Percentiles rank a stretch among this genome's conserved stretches.
Conservation (phyloP, 2,888 invertebrate species). For the Omphaloscelis lunosa region DNA sequence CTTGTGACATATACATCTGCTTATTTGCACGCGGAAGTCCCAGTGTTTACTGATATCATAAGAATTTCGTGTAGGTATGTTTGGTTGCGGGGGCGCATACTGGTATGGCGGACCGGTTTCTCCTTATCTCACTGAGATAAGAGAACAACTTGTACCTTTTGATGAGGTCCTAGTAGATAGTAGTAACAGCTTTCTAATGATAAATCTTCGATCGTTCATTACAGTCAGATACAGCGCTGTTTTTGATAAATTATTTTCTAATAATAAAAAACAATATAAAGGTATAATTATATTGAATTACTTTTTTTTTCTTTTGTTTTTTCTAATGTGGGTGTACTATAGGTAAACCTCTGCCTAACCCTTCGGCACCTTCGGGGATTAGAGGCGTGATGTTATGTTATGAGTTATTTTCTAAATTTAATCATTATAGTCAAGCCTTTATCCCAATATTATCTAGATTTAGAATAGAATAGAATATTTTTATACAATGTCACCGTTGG, state of each 20-base stretch:
- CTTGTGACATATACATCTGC: constrained; percentile 49
- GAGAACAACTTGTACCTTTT: constrained; percentile 39
- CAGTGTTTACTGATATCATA: constrained; percentile 44
- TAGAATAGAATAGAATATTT: too few relatives aligned
- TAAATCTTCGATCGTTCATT: constrained; percentile 1
- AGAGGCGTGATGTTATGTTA: too few relatives aligned
- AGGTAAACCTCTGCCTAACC: too few relatives aligned
- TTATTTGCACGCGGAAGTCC: constrained; percentile 53
- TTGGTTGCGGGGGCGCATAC: constrained; percentile 29
- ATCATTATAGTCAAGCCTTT: neutral
- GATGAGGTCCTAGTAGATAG: constrained; percentile 34
- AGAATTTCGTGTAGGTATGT: constrained; percentile 44
- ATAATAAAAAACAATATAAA: too few relatives aligned
- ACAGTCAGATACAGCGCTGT: neutral
- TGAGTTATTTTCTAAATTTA: neutral
- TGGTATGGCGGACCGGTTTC: constrained; percentile 44
- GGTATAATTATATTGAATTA: too few relatives aligned
- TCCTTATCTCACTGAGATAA: constrained; percentile 62
- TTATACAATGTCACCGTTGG: too few relatives aligned
- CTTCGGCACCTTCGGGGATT: too few relatives aligned
- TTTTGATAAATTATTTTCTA: neutral
- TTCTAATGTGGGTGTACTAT: too few relatives aligned
- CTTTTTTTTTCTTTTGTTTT: too few relatives aligned
- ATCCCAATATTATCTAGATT: too few relatives aligned
- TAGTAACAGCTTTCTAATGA: constrained; percentile 35